These are phyloP conservation scores for Myopa tessellatipennis DNA, from an alignment of 2,888 invertebrate genomes.

Conservation along the genomic window DNA sequence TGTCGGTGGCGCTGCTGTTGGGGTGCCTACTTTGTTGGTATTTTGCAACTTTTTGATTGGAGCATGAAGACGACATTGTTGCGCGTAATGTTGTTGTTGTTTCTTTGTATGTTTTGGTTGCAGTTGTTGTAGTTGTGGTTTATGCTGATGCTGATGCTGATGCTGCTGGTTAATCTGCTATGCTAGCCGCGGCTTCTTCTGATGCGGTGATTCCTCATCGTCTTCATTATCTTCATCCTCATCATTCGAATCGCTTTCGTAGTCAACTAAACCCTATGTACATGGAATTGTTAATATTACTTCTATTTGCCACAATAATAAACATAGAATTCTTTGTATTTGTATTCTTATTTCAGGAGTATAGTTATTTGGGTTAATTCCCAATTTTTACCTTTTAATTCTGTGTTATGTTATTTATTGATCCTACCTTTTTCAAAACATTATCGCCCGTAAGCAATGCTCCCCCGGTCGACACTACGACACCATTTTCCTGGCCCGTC, in stretches of 20 bases:
- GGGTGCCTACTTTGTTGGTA: conserved; percentile 36
- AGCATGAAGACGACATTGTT: conserved; percentile 50
- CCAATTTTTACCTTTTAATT: too few relatives aligned
- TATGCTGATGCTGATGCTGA: conserved; percentile 50
- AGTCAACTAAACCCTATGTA: conserved; percentile 90
- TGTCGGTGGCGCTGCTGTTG: conserved; percentile 39
- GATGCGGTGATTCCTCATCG: conserved; percentile 64
- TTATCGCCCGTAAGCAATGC: conserved; percentile 48
- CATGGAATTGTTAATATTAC: conserved; percentile 1
- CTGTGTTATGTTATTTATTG: neutral
- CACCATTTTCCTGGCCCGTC: conserved; percentile 42
- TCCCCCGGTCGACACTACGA: conserved; percentile 38
- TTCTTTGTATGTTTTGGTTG: conserved; percentile 45
- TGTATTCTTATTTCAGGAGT: too few relatives aligned
- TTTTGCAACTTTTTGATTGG: conserved; percentile 27
- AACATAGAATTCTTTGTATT: too few relatives aligned
- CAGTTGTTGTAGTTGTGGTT: conserved; percentile 48
- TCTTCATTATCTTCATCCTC: conserved; percentile 80
- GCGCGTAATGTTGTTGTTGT: conserved; percentile 51
- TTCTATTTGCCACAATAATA: neutral
- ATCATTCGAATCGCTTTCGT: conserved; percentile 97
- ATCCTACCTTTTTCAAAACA: conserved; percentile 51
- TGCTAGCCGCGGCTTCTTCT: conserved; percentile 68
- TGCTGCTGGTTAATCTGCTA: conserved; percentile 59
- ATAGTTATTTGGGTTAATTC: too few relatives aligned